Evolutionary conservation across 1,140 invertebrate species (phyloP).

Genomic region (Homarus americanus): DNA sequence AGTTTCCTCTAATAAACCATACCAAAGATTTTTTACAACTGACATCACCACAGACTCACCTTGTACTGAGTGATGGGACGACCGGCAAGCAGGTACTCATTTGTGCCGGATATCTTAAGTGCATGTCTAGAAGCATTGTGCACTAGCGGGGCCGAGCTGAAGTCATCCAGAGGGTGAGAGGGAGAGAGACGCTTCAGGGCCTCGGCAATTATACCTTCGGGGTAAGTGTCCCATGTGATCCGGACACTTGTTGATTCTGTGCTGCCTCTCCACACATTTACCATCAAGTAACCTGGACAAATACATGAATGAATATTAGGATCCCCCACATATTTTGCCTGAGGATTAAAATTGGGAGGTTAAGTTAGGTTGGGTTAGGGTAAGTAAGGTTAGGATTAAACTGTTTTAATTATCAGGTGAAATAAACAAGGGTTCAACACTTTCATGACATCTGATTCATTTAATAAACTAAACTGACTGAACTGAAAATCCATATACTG

Average conservation of each 20-base stretch:
- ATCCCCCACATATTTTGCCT: too few relatives aligned
- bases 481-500: too few relatives aligned
- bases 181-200: conserved; percentile 15
- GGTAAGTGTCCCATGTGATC: conserved; percentile 55
- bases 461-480: too few relatives aligned
- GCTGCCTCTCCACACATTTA: conserved; percentile 32
- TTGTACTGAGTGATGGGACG: conserved; percentile 79
- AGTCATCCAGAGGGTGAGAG: background rate
- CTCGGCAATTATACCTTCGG: conserved; percentile 52
- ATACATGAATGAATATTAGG: background rate
- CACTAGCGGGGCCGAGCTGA: background rate
- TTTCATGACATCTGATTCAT: too few relatives aligned
- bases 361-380: too few relatives aligned
- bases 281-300: conserved; percentile 65
- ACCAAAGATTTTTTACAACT: too few relatives aligned
- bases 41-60: conserved; percentile 25
- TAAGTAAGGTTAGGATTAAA: too few relatives aligned
- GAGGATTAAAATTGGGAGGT: too few relatives aligned
- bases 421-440: too few relatives aligned
- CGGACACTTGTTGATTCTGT: conserved; percentile 35
- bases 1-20: too few relatives aligned
- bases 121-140: conserved; percentile 75
- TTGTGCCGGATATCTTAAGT: conserved; percentile 79
- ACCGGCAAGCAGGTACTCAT: conserved; percentile 79
- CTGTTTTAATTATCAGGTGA: too few relatives aligned